Conservation (phyloP, 2,888 invertebrate species). For the Bugulina stolonifera region DNA sequence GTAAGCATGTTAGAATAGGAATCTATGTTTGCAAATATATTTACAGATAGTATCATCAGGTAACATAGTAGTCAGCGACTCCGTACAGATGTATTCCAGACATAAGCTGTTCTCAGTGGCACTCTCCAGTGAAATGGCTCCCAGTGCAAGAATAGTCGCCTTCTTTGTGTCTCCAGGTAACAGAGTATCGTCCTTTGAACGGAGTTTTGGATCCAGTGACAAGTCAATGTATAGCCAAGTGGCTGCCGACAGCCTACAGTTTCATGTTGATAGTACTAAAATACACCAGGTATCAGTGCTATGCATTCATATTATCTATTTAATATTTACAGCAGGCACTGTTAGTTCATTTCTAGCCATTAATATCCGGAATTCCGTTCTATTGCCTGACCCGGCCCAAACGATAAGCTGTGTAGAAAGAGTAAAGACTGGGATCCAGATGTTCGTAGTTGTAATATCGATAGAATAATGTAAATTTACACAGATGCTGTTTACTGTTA, state of each 20-base stretch:
- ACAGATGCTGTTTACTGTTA: too few relatives aligned
- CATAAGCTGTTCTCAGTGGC: constrained; percentile 54
- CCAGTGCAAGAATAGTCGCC: constrained; percentile 77
- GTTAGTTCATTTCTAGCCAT: too few relatives aligned
- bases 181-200: constrained; percentile 60
- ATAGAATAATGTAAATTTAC: too few relatives aligned
- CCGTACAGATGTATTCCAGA: constrained; percentile 64
- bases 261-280: constrained; percentile 87
- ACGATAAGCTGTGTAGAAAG: too few relatives aligned
- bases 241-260: constrained; percentile 76
- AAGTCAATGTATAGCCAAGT: constrained; percentile 61
- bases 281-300: constrained; percentile 51
- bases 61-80: constrained; percentile 74
- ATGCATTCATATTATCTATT: too few relatives aligned
- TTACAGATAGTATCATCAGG: constrained; percentile 75
- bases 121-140: constrained; percentile 62
- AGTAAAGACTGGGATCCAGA: too few relatives aligned
- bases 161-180: constrained; percentile 70
- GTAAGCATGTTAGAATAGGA: too few relatives aligned
- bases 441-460: too few relatives aligned
- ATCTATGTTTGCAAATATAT: too few relatives aligned
- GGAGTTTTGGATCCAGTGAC: background rate
- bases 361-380: too few relatives aligned
- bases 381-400: too few relatives aligned
- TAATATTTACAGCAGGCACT: too few relatives aligned